Evolutionary conservation across 2,797 vertebrate genomes (phyloP), one percentile per base, ranked within the genome.

Genomic region (Sternotherus odoratus): DNA sequence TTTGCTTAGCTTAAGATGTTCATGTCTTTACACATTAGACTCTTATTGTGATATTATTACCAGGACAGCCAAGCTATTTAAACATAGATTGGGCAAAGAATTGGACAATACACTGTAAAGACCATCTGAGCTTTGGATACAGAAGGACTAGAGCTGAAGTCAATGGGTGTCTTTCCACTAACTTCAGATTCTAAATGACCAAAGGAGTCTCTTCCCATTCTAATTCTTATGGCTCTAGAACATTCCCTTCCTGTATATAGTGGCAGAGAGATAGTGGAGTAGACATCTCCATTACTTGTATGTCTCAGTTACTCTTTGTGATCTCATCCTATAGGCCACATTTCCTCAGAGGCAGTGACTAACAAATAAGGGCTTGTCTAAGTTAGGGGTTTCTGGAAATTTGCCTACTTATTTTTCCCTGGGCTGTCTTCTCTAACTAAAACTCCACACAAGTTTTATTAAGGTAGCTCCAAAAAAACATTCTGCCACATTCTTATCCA

Each of bases 1-100:
- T 94, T 92, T 89, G 77, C 89, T 89, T 91, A 84, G 3, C 13
- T 86, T 92, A 54, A 85, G 77, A 7, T 83, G 36, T 57, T 12
- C 56, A 87, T 0, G 0, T 72, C 39, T 95, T 48, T 17, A 66
- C 60, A 36, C 16, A 36, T 39, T n/a, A 79, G 51, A 53, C 23
- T 39, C 13, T 39, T 82, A n/a, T 89, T 85, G 19, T 78, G 54
- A 11, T 30, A 23, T 81, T 87, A 79, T 56, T 91, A n/a, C 83
- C 82, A 56, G 81, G 17, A 85, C 85, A 36, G 26, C 77, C 77
- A 74, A 79, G 46, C 43, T 82, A 77, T 91, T 95, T 92, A 77
- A 79, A 77, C 60, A 16, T 91, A 19, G 5, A 81, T 33, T 79
- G 60, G 50, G n/a, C 26, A 83, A 85, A 94, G 88, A 3, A 90